Evolutionary conservation across 1,140 invertebrate genomes (phyloP), one percentile per base, ranked within the genome.

Genomic region (Arctopsyche grandis): DNA sequence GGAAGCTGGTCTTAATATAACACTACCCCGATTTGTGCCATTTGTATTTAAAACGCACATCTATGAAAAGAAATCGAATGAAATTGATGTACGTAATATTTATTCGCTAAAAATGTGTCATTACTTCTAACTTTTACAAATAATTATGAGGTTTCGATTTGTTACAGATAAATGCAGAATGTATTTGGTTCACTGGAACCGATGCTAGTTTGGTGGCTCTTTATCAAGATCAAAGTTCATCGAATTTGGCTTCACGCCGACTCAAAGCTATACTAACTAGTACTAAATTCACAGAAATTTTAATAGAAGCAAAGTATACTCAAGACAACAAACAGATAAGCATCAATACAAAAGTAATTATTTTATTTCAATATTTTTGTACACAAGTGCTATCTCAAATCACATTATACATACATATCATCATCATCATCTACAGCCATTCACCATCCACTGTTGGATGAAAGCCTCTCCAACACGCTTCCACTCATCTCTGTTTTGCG

Each of bases 121-220:
- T 21, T 43, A 48, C 1, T 52, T 75, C 26, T 75, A 12, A 56
- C 58, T 24, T 58, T 56, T 24, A 26, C 9, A 66, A 5, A 52
- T 12, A 66, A 22, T 16, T 60, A 5, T 60, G 9, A 60, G 3
- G 9, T 4, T 21, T 21, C 21, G 3, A 56, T 75, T 75, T 19
- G 56, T 78, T 82, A 22, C 22, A 82, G 81, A 77, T 82, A 52
- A 78, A 71, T 16, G 88, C 94, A 38, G 87, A 90, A 3, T 93
- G 93, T 0, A 90, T 91, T 0, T 95, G 94, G 94, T 95, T 96
- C 83, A 94, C 93, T 76, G 93, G 93, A 0, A 92, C 94, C 71
- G 93, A 92, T 52, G 88, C 93, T 26, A 90, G 90, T 4, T 86
- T 92, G 0, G 90, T 90, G 56, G 94, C 93, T 0, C 88, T 91